Evolutionary conservation across 2,113 vertebrate genomes (phyloP).

Genomic region (Calyptomena viridis): DNA sequence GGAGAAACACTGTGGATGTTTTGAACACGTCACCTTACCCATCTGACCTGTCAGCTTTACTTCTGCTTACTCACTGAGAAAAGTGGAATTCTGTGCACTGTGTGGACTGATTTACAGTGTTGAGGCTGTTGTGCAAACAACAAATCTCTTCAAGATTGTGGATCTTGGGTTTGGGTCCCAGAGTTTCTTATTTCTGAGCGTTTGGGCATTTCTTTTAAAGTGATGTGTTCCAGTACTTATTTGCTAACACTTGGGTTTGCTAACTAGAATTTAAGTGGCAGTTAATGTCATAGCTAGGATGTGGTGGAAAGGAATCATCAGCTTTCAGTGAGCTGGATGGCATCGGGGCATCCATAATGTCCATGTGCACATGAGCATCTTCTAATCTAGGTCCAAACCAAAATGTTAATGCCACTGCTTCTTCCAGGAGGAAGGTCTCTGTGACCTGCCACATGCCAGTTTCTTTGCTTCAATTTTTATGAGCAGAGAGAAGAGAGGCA

Average conservation of each 20-base stretch:
- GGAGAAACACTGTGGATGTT: not conserved
- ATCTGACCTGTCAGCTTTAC: not conserved
- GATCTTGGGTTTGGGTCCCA: not conserved
- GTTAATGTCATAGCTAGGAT: not conserved
- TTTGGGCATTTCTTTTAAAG: not conserved
- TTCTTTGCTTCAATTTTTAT: not conserved
- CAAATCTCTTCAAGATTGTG: not conserved
- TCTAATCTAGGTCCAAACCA: not conserved
- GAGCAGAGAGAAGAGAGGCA: not conserved
- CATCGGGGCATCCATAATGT: not conserved
- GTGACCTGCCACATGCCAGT: not conserved
- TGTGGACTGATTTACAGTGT: not conserved
- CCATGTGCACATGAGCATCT: accelerated
- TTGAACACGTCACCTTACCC: not conserved
- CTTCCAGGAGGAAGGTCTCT: not conserved
- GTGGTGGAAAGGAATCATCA: not conserved
- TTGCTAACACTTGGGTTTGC: not conserved
- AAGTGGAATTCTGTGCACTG: not conserved
- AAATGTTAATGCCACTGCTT: not conserved
- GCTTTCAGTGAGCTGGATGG: not conserved
- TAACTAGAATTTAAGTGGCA: not conserved
- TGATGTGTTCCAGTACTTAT: not conserved
- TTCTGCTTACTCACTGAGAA: not conserved
- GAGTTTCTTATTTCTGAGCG: not conserved
- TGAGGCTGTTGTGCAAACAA: not conserved